Base-by-base conservation (phyloP, 2,113 vertebrate species). In the Carassius gibelio region DNA sequence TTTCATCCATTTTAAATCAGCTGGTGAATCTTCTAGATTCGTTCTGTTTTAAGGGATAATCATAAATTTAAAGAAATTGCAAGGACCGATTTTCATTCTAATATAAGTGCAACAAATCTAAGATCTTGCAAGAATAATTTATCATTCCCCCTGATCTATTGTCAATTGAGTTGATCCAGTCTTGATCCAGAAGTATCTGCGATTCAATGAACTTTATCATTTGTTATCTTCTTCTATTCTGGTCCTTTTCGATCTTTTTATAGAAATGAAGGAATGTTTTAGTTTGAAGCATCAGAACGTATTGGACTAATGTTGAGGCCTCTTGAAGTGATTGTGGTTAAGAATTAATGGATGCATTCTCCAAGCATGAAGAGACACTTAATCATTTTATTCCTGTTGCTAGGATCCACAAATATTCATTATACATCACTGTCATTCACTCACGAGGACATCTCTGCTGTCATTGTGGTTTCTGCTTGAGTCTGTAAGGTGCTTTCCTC, bases 381-480 rank as follows among this genome's bases (percentile, higher is more conserved):
- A 42, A 79, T 61, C 4, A 21, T 61, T 79, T 61, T 61, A 38
- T 61, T 68, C 84, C 85, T 90, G 88, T 91, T 91, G 86, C 83
- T 88, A 91, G 89, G 84, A 85, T 62, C 87, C 84, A 89, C 91
- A 82, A 42, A 74, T 91, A 82, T 87, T 92, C 85, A 82, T 62
- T 8, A 34, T 88, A 88, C 89, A 88, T 78, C 89, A 84, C 91
- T 88, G 89, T 88, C 86, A 80, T 77, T 90, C 85, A 83, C 34
- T 38, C 34, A 19, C 8, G 4, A 42, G 36, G 10, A 42, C 11
- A 2, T 75, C 87, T 91, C 75, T 81, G 84, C 34, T 83, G 89
- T 91, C 91, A 89, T 89, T 92, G 91, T 93, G 94, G 89, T 92
- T 94, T 93, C 90, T 7, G 55, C 69, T 42, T 45, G 87, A 85